phyloP scores from a whole-genome alignment of 1,140 invertebrate genomes.

The Cotesia vestalis region DNA sequence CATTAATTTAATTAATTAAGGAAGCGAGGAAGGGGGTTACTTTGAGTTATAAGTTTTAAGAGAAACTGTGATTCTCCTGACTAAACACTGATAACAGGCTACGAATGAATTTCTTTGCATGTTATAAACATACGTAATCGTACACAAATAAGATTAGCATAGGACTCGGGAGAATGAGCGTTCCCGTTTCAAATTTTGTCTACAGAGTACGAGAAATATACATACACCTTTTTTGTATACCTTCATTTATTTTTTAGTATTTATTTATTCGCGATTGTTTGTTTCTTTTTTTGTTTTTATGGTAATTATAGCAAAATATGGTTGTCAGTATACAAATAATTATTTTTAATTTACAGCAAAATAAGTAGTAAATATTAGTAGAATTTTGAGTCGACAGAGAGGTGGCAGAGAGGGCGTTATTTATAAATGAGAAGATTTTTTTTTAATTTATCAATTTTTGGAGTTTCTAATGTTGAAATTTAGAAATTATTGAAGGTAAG shows the following conservation, averaged over 20 bases:
- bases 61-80: conserved; percentile 53
- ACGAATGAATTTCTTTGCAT: conserved; percentile 64
- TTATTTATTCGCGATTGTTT: background rate
- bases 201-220: conserved; percentile 29
- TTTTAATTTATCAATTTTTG: too few relatives aligned
- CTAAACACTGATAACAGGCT: conserved; percentile 66
- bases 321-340: conserved; percentile 46
- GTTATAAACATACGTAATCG: conserved; percentile 67
- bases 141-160: conserved; percentile 68
- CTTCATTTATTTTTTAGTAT: background rate
- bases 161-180: conserved; percentile 50
- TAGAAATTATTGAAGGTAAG: too few relatives aligned
- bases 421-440: too few relatives aligned
- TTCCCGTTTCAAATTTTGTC: conserved; percentile 33
- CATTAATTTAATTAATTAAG: background rate
- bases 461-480: too few relatives aligned
- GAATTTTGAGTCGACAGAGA: too few relatives aligned
- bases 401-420: too few relatives aligned
- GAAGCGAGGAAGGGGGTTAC: background rate
- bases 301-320: background rate
- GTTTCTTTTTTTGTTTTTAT: background rate
- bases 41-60: background rate
- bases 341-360: too few relatives aligned
- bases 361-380: too few relatives aligned
- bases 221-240: conserved; percentile 6